These are phyloP conservation scores for Drosophila quasianomalipes DNA, from an alignment of 2,888 invertebrate genomes.

Conservation along the genomic window DNA sequence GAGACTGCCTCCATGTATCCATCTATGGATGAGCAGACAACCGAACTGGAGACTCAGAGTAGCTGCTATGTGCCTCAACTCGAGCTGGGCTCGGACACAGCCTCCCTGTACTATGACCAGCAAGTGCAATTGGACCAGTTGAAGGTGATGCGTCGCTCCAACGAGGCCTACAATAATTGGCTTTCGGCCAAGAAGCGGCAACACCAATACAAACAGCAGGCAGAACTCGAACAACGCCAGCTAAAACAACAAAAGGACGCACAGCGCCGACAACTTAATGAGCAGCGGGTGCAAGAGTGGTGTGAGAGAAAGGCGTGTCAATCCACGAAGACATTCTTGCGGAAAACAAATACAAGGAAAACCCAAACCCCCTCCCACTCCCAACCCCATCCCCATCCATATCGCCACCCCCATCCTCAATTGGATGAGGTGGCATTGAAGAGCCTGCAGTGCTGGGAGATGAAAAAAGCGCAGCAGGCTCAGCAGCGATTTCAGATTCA, in stretches of 20 bases:
- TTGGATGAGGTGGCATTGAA: constrained; percentile 10
- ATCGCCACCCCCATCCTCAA: not conserved
- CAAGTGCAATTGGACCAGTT: constrained; percentile 38
- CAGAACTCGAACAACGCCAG: constrained; percentile 55
- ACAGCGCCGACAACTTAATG: constrained; percentile 39
- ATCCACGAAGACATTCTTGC: constrained; percentile 1
- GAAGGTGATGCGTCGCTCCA: constrained; percentile 54
- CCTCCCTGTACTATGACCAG: constrained; percentile 34
- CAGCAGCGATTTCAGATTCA: constrained; percentile 34
- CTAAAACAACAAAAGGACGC: constrained; percentile 51
- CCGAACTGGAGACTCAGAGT: constrained; percentile 41
- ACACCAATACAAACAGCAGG: constrained; percentile 58
- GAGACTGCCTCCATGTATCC: constrained; percentile 24
- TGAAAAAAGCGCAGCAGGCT: constrained; percentile 39
- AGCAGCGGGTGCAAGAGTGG: constrained; percentile 79
- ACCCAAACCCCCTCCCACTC: not conserved
- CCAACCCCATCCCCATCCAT: not conserved
- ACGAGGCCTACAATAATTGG: constrained; percentile 83
- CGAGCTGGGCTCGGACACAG: constrained; percentile 75
- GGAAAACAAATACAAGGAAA: not conserved
- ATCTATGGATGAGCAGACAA: constrained; percentile 5
- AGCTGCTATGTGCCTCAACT: constrained; percentile 75
- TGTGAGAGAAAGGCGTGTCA: constrained; percentile 63
- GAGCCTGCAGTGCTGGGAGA: constrained; percentile 51
- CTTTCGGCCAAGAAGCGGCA: constrained; percentile 79